phyloP scores from a whole-genome alignment of 2,888 invertebrate species.

The Rambutsinella grinnellia region DNA sequence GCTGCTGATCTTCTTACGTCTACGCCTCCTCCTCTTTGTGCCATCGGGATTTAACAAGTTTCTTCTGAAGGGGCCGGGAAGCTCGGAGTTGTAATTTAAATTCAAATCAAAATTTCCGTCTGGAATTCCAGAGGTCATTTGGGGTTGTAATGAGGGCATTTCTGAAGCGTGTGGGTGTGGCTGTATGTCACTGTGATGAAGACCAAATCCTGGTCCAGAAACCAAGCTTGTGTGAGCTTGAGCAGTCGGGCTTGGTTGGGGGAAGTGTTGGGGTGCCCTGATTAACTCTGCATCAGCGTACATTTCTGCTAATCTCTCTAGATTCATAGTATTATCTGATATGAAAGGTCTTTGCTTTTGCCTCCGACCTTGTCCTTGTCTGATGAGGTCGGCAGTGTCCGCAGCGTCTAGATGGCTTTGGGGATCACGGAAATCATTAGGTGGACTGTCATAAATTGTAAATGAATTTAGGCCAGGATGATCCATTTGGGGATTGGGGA shows the following conservation, averaged over 20 bases:
- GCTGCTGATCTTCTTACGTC: constrained; percentile 45
- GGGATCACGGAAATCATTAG: not conserved
- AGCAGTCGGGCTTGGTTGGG: not conserved
- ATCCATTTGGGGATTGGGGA: constrained; percentile 6
- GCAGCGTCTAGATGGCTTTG: constrained; percentile 30
- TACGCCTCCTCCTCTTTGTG: constrained; percentile 5
- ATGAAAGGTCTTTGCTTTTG: not conserved
- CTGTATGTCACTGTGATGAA: not conserved
- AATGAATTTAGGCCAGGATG: constrained; percentile 8
- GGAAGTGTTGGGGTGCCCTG: not conserved
- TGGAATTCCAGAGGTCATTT: not conserved
- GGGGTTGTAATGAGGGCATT: not conserved
- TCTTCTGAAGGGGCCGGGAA: constrained; percentile 32
- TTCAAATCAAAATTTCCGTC: constrained; percentile 55
- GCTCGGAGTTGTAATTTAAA: constrained; percentile 40
- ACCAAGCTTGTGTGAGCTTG: no score
- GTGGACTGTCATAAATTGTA: not conserved
- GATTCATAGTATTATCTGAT: not conserved
- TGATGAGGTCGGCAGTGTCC: constrained; percentile 42
- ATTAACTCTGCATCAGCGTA: not conserved
- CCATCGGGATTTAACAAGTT: not conserved
- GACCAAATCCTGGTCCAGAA: not conserved
- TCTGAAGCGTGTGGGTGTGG: not conserved
- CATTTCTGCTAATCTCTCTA: not conserved
- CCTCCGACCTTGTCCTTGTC: constrained; percentile 4